Evolutionary conservation across 2,113 vertebrate genomes (phyloP).

Genomic region (Carlito syrichta): DNA sequence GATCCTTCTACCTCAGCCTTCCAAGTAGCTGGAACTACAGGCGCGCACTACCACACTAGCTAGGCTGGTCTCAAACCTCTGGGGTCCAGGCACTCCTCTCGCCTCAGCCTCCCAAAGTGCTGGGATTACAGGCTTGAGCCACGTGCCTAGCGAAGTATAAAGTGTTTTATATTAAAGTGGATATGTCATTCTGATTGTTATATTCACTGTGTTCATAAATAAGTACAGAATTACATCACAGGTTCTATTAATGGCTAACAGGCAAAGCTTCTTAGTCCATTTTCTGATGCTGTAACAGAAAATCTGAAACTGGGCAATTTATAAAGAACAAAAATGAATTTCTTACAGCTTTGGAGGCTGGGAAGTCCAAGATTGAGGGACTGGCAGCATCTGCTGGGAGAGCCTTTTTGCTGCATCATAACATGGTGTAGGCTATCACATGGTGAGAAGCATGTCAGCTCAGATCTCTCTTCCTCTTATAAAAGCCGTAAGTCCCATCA

Average conservation of each 20-base stretch:
- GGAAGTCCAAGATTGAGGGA: neutral
- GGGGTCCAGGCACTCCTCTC: no score
- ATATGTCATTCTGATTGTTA: neutral
- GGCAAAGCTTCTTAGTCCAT: neutral
- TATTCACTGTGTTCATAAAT: neutral
- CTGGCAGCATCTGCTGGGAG: neutral
- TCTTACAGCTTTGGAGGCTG: neutral
- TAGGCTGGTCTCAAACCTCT: no score
- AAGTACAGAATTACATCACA: conserved; percentile 11
- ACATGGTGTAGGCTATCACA: neutral
- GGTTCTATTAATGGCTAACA: neutral
- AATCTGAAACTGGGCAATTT: neutral
- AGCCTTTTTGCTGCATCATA: neutral
- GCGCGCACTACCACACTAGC: no score
- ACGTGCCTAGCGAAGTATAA: neutral
- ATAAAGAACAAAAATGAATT: neutral
- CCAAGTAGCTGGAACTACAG: no score
- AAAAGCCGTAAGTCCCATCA: neutral
- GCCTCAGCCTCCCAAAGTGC: no score
- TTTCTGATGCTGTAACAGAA: neutral
- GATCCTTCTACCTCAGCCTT: no score
- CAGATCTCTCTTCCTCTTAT: neutral
- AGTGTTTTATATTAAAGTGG: neutral
- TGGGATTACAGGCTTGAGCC: no score
- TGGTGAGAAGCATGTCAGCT: neutral